phyloP scores from a whole-genome alignment of 2,888 invertebrate species.

The Harpalus rufipes region DNA sequence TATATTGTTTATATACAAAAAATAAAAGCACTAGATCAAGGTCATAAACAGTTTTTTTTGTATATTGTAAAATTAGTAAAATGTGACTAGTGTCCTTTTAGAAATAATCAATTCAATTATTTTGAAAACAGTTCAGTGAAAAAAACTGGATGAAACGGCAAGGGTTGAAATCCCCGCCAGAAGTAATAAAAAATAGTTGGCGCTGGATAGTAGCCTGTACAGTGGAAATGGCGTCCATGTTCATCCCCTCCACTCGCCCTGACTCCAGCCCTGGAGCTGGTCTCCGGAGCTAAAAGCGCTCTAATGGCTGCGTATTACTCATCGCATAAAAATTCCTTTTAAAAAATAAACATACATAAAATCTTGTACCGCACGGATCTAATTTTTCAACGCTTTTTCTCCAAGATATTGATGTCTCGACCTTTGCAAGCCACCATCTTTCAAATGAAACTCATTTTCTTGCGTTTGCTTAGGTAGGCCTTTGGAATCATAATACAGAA shows the following conservation, averaged over 20 bases:
- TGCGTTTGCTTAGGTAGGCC: background rate
- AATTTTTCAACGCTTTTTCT: constrained; percentile 64
- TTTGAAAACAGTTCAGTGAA: no score
- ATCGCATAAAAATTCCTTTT: constrained; percentile 66
- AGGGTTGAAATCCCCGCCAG: constrained; percentile 16
- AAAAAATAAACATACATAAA: constrained; percentile 67
- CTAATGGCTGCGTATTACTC: constrained; percentile 65
- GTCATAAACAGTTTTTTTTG: no score
- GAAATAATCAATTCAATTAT: no score
- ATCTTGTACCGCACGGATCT: constrained; percentile 62
- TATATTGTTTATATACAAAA: no score
- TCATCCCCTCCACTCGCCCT: constrained; percentile 5
- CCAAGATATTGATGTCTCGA: constrained; percentile 33
- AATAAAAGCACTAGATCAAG: no score
- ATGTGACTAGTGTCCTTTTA: no score
- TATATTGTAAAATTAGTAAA: no score
- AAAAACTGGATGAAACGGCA: background rate
- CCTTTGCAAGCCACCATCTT: constrained; percentile 20
- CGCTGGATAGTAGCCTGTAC: constrained; percentile 10
- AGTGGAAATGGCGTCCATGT: constrained; percentile 9
- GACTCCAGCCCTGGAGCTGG: background rate
- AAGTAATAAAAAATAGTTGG: constrained; percentile 55
- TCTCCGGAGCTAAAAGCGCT: constrained; percentile 57
- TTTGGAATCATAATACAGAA: background rate
- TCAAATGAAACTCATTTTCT: constrained; percentile 17